A percentile compares a stretch with the other conserved stretches of the same genome.
These are phyloP conservation scores for Zaprionus nigranus DNA, from an alignment of 1,140 invertebrate genomes.

Conservation along the genomic window DNA sequence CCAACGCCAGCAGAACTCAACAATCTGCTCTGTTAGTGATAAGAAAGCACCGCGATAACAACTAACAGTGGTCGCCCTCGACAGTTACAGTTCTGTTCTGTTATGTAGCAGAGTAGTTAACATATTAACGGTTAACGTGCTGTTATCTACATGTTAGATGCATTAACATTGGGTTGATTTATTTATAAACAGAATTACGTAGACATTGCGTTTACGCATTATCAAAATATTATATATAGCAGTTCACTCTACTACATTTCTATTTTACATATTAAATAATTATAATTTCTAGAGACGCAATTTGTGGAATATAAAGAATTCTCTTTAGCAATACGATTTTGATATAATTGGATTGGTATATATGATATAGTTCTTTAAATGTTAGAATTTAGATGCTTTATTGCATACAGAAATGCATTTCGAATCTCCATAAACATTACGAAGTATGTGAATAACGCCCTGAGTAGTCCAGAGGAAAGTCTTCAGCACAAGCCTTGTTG, in stretches of 20 bases:
- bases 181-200: neutral
- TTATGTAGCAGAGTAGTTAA: neutral
- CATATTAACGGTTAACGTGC: conserved; percentile 10
- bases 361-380: too few species aligned
- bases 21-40: conserved; percentile 62
- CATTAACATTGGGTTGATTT: neutral
- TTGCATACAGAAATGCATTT: neutral
- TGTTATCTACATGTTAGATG: conserved; percentile 16
- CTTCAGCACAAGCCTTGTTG: neutral
- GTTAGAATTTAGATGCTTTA: neutral
- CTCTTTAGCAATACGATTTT: too few species aligned
- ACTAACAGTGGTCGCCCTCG: conserved; percentile 31
- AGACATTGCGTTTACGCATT: neutral
- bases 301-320: too few species aligned
- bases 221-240: too few species aligned
- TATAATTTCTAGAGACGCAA: too few species aligned
- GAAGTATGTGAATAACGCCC: neutral
- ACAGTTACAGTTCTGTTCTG: neutral
- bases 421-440: neutral
- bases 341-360: too few species aligned
- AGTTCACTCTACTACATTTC: too few species aligned
- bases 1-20: conserved; percentile 55
- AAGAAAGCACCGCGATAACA: conserved; percentile 54
- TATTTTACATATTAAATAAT: too few species aligned
- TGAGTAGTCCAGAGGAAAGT: neutral